Conservation (phyloP, 2,113 vertebrate species). For the Odocoileus hemionus region DNA sequence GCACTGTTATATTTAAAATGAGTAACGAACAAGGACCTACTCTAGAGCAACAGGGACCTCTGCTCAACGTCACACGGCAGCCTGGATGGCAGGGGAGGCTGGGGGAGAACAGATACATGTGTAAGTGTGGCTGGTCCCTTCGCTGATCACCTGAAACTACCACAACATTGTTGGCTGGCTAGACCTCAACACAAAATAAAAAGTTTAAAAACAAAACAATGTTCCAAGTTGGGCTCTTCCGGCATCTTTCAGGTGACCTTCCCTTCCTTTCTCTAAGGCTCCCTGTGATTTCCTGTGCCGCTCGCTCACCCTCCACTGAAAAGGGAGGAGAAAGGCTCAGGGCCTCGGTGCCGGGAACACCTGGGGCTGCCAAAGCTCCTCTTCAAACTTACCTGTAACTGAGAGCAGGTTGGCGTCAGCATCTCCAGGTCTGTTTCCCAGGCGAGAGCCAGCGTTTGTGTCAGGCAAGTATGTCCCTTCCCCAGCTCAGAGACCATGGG, state of each 20-base stretch:
- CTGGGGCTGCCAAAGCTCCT: not conserved
- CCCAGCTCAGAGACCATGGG: not conserved
- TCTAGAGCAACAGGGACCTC: not conserved
- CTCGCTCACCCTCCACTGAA: not conserved
- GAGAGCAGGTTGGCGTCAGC: not conserved
- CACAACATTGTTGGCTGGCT: not conserved
- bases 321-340: not conserved
- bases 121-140: not conserved
- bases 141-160: not conserved
- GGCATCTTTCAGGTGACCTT: not conserved
- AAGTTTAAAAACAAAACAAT: not conserved
- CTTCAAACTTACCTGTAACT: not conserved
- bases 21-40: not conserved
- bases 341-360: not conserved
- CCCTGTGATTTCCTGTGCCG: not conserved
- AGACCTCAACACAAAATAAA: not conserved
- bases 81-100: fast-evolving
- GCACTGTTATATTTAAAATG: not conserved
- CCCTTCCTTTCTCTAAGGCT: not conserved
- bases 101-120: not conserved
- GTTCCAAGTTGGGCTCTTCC: not conserved
- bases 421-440: not conserved
- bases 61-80: not conserved
- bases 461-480: no score
- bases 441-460: not conserved